Evolutionary conservation across 2,888 invertebrate genomes (phyloP), one percentile per base, ranked within the genome.

Genomic region (Lasioglossum leucozonium): DNA sequence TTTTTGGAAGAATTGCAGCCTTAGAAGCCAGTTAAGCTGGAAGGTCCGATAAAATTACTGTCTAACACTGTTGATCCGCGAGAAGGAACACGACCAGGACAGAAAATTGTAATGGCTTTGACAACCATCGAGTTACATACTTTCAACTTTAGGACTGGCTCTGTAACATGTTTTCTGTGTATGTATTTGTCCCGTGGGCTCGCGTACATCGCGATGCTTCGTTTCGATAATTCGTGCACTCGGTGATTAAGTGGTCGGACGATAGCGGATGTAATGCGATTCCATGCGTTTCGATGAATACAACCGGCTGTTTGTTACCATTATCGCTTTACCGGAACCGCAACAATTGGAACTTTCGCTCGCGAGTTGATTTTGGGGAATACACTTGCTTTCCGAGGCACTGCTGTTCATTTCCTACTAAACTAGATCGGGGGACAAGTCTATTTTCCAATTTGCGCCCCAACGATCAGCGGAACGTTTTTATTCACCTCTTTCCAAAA

Each of bases 121-220:
- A 77, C 81, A 67, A 79, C 81, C 47, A 65, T 85, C 89, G 79
- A 40, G 75, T 85, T 85, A 79, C 79, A 42, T 78, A 83, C 75
- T 87, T 85, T 75, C 79, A 72, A 73, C 77, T 79, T 72, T 69
- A 69, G 47, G 69, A 75, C 51, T 77, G 65, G 62, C 77, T 73
- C 82, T 82, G 87, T 84, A 87, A 90, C 86, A 85, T 76, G 77
- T 81, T 85, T 80, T 74, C 69, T 51, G 74, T 62, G 67, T 73
- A 80, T 62, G 67, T 77, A 77, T 77, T 84, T 87, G 88, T 84
- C 79, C 82, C 75, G 79, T 75, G 73, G 81, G 37, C 74, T 81
- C 74, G 76, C 55, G 72, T 72, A 72, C 37, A 26, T 55, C 26
- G 47, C 47, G 47, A 77, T 69, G 65, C 69, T 44, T 77, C 77